Evolutionary conservation across 2,797 vertebrate species (phyloP).

Genomic region (Streptopelia turtur): DNA sequence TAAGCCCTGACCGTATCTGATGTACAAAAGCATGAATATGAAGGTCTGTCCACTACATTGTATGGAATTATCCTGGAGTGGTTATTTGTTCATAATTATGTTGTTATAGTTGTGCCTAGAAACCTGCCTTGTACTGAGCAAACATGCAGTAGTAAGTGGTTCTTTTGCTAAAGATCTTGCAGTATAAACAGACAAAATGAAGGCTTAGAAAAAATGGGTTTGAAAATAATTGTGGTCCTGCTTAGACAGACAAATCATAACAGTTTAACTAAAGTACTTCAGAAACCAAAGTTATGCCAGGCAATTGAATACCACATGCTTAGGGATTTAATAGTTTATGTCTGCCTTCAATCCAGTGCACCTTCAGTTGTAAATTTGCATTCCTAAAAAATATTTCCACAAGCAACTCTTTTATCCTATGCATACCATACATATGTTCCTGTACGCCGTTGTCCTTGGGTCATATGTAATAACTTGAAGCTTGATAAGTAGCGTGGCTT

Average conservation of each 20-base stretch:
- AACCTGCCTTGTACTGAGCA: neutral
- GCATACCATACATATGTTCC: neutral
- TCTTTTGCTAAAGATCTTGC: neutral
- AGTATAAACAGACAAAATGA: neutral
- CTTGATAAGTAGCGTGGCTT: neutral
- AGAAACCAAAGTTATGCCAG: neutral
- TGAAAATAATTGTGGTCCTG: neutral
- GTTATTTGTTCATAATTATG: neutral
- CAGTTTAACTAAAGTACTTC: neutral
- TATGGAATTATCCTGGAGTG: neutral
- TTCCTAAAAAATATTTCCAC: neutral
- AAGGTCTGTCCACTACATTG: neutral
- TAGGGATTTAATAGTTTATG: neutral
- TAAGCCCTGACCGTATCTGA: neutral
- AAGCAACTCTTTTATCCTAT: neutral
- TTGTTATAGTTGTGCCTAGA: neutral
- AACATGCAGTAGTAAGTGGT: neutral
- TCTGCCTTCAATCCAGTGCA: neutral
- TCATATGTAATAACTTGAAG: neutral
- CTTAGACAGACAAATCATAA: neutral
- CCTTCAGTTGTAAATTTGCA: neutral
- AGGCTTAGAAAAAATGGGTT: neutral
- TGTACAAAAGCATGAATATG: neutral
- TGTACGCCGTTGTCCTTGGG: neutral
- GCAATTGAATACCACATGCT: neutral